Percentiles rank a stretch among this genome's conserved stretches.
phyloP scores from a whole-genome alignment of 2,888 invertebrate species.

The Aspidiotus rigidus region DNA sequence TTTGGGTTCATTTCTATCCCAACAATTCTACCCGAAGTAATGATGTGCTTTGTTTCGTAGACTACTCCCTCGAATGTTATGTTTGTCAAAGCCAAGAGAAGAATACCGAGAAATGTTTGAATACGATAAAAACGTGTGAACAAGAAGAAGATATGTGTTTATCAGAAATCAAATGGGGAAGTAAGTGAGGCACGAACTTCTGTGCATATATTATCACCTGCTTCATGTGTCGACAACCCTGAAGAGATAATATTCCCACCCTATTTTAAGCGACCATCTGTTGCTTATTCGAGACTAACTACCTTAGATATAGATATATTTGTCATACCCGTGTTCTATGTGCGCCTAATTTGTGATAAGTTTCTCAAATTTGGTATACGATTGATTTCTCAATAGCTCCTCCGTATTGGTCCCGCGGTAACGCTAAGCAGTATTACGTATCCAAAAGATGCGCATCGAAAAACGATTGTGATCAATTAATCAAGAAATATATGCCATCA shows the following conservation, averaged over 20 bases:
- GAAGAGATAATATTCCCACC: background rate
- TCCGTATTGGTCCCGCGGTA: conserved; percentile 91
- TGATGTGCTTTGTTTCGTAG: conserved; percentile 42
- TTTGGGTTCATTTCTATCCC: too few relatives aligned
- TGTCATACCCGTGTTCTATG: background rate
- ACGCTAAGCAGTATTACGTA: conserved; percentile 84
- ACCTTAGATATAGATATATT: background rate
- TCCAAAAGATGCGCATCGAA: conserved; percentile 82
- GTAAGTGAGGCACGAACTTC: conserved; percentile 46
- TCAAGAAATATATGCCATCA: conserved; percentile 60
- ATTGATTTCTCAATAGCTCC: conserved; percentile 50
- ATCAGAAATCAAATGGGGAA: conserved; percentile 87
- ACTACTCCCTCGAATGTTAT: conserved; percentile 76
- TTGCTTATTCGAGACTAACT: background rate
- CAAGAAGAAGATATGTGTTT: conserved; percentile 77
- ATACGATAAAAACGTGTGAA: conserved; percentile 83
- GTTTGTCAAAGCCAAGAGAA: conserved; percentile 88
- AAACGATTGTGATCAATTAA: conserved; percentile 62
- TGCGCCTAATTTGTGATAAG: background rate
- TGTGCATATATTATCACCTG: too few relatives aligned
- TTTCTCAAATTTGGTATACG: background rate
- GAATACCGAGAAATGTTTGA: conserved; percentile 84
- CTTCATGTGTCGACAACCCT: too few relatives aligned
- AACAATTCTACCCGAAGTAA: too few relatives aligned
- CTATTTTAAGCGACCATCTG: conserved; percentile 2